Evolutionary conservation across 2,113 vertebrate genomes (phyloP).

Genomic region (Menura novaehollandiae): DNA sequence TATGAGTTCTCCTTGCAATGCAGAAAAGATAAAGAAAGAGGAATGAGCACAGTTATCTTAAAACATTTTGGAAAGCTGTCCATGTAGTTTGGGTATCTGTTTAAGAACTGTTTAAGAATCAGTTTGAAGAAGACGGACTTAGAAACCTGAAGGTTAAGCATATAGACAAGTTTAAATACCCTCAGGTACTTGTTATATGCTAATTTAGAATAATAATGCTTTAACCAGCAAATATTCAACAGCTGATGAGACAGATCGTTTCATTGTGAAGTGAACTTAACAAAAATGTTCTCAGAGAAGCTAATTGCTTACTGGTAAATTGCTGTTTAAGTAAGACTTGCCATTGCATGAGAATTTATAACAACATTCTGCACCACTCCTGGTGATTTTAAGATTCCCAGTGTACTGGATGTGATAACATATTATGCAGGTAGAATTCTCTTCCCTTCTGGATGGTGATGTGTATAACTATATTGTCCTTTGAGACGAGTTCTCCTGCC

Average conservation of each 20-base stretch:
- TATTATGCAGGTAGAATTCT: slow-evolving; percentile 55
- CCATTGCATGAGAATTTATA: slow-evolving; percentile 46
- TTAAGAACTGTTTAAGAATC: not conserved
- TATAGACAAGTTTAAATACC: not conserved
- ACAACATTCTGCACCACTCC: not conserved
- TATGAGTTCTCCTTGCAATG: not conserved
- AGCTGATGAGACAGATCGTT: slow-evolving; percentile 47
- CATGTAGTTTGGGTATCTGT: not conserved
- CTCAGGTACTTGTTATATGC: not conserved
- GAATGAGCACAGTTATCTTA: not conserved
- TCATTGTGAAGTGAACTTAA: slow-evolving; percentile 62
- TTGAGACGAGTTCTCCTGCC: slow-evolving; percentile 62
- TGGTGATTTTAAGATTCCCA: slow-evolving; percentile 42
- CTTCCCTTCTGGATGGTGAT: slow-evolving; percentile 43
- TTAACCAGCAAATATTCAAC: slow-evolving; percentile 51
- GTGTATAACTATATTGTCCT: slow-evolving; percentile 65
- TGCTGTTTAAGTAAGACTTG: slow-evolving; percentile 71
- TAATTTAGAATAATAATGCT: slow-evolving; percentile 66
- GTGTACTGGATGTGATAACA: slow-evolving; percentile 6
- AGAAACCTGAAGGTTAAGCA: not conserved
- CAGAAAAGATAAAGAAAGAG: not conserved
- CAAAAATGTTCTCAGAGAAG: slow-evolving; percentile 69
- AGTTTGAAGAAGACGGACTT: not conserved
- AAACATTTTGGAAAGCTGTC: not conserved
- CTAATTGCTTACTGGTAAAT: slow-evolving; percentile 71